Conservation (phyloP, 2,797 vertebrate genomes). For the Hylomyscus alleni region DNA sequence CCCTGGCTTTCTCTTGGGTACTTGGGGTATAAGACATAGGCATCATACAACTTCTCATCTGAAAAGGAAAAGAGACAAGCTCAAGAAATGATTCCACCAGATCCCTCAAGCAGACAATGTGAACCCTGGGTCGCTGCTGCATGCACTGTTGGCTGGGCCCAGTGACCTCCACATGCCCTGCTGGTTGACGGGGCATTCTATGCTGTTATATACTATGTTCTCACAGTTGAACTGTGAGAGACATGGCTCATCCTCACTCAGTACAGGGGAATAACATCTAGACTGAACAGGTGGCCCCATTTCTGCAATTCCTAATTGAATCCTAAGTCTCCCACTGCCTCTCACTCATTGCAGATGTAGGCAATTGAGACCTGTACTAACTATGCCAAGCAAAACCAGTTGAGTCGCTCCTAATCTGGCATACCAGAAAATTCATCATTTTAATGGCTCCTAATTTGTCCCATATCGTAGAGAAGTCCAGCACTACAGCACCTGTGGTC, state of each 20-base stretch:
- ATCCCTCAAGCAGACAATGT: neutral
- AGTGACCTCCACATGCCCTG: fast-evolving
- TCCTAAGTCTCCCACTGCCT: too few relatives aligned
- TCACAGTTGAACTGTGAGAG: neutral
- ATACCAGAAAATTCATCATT: neutral
- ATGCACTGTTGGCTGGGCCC: neutral
- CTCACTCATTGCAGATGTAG: neutral
- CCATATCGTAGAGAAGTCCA: neutral
- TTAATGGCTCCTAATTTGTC: neutral
- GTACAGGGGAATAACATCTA: neutral
- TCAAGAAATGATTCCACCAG: neutral
- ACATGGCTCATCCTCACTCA: neutral
- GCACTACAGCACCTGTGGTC: fast-evolving
- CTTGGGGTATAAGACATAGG: slow-evolving; percentile 92
- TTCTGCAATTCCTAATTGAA: neutral
- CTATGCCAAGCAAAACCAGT: neutral
- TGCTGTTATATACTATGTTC: too few relatives aligned
- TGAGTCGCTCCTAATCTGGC: neutral
- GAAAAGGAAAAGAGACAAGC: slow-evolving; percentile 76
- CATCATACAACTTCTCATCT: slow-evolving; percentile 92
- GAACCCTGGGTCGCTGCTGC: neutral
- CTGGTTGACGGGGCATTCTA: neutral
- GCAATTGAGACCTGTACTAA: too few relatives aligned
- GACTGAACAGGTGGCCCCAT: fast-evolving
- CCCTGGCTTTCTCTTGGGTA: slow-evolving; percentile 81